Evolutionary conservation across 1,140 invertebrate species (phyloP).

Genomic region (Drosophila baimaii): DNA sequence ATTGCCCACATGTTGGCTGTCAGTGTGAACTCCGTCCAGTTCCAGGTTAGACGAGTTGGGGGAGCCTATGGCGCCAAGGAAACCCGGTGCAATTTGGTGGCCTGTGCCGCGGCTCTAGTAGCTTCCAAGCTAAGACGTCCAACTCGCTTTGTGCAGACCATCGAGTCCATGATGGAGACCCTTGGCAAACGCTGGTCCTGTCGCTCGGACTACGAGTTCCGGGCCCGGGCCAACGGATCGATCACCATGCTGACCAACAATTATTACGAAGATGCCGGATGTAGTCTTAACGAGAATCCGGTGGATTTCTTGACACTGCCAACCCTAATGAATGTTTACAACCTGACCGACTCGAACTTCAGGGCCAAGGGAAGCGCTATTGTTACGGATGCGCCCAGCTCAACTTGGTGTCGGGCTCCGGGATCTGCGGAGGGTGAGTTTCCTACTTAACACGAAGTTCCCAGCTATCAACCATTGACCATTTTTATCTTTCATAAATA

Average conservation of each 20-base stretch:
- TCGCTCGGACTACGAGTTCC: slow-evolving; percentile 86
- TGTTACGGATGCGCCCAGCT: slow-evolving; percentile 87
- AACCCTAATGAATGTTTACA: slow-evolving; percentile 87
- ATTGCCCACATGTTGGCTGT: slow-evolving; percentile 86
- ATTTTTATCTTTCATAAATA: too few species aligned
- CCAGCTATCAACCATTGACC: too few species aligned
- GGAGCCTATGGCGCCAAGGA: slow-evolving; percentile 90
- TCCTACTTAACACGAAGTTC: background rate
- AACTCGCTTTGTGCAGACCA: slow-evolving; percentile 87
- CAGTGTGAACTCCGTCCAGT: slow-evolving; percentile 86
- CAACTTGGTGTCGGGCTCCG: slow-evolving; percentile 87
- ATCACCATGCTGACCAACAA: slow-evolving; percentile 88
- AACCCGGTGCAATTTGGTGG: slow-evolving; percentile 85
- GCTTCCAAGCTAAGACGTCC: slow-evolving; percentile 87
- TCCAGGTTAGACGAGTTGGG: slow-evolving; percentile 88
- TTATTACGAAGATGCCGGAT: slow-evolving; percentile 88
- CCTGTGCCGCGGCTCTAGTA: slow-evolving; percentile 87
- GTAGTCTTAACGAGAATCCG: slow-evolving; percentile 86
- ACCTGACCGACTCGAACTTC: slow-evolving; percentile 85
- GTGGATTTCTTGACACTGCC: slow-evolving; percentile 80
- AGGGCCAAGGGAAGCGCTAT: slow-evolving; percentile 85
- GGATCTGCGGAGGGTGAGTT: slow-evolving; percentile 86
- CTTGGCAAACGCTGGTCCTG: slow-evolving; percentile 87
- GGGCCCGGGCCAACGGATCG: slow-evolving; percentile 87
- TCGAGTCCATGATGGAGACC: slow-evolving; percentile 88